Conservation (phyloP, 2,113 vertebrate species). For the Cnemophilus loriae region DNA sequence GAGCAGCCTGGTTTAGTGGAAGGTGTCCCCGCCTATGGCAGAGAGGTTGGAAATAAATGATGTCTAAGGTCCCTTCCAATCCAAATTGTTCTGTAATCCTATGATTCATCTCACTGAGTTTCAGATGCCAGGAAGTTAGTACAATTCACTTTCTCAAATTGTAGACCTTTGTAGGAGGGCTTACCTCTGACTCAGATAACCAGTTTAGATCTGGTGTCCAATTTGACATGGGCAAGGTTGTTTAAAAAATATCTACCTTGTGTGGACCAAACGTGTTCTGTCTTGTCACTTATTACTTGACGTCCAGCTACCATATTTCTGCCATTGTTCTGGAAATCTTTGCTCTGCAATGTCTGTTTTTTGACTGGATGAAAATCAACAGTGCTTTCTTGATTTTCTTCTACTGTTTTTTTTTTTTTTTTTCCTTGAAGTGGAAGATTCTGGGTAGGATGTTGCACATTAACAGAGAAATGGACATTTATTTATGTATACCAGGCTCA, state of each 20-base stretch:
- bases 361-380: not conserved
- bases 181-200: not conserved
- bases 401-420: not conserved
- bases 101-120: accelerated
- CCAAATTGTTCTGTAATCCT: not conserved
- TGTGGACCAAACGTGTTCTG: not conserved
- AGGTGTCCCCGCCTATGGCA: not conserved
- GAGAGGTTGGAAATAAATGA: not conserved
- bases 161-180: not conserved
- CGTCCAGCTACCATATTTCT: not conserved
- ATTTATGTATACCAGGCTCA: not conserved
- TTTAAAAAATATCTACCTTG: not conserved
- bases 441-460: not conserved
- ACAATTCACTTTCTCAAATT: not conserved
- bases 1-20: not conserved
- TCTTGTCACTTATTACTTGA: not conserved
- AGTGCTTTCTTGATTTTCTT: not conserved
- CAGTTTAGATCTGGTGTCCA: not conserved
- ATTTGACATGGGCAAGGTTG: not conserved
- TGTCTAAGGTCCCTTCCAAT: not conserved
- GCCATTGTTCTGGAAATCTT: not conserved
- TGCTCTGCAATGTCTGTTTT: accelerated
- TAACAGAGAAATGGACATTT: not conserved
- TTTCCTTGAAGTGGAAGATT: not conserved
- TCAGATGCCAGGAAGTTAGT: not conserved